Percentiles rank a stretch among this genome's conserved stretches.
Conservation (phyloP, 1,140 invertebrate species). For the Drosophila ananassae region DNA sequence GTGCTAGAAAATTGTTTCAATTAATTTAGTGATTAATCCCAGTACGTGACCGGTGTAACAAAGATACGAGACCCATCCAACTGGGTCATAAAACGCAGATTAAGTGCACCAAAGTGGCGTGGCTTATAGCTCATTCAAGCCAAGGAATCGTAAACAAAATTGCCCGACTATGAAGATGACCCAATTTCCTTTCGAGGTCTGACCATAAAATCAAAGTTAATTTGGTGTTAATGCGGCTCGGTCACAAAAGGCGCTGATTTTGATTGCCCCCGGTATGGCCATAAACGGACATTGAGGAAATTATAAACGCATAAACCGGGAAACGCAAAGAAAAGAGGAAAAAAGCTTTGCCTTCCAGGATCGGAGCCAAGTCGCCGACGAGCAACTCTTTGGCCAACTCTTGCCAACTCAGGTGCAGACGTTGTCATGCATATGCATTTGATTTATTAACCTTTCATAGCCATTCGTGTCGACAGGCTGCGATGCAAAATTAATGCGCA, state of each 20-base stretch:
- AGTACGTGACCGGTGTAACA: conserved; percentile 62
- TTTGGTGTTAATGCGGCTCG: conserved; percentile 70
- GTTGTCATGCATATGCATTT: conserved; percentile 75
- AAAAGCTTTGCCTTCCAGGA: conserved; percentile 52
- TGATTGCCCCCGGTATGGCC: conserved; percentile 59
- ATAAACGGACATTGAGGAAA: conserved; percentile 77
- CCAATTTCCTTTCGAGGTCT: conserved; percentile 60
- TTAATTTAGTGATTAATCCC: conserved; percentile 81
- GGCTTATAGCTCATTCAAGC: conserved; percentile 57
- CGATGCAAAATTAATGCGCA: conserved; percentile 76
- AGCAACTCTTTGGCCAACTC: neutral
- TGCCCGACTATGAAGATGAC: conserved; percentile 48
- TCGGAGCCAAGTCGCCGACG: conserved; percentile 10
- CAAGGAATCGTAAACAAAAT: conserved; percentile 37
- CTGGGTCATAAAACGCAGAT: conserved; percentile 68
- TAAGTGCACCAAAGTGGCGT: conserved; percentile 46
- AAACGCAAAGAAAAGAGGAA: conserved; percentile 5
- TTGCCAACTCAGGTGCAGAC: conserved; percentile 63
- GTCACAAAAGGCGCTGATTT: conserved; percentile 70
- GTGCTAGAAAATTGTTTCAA: conserved; percentile 78
- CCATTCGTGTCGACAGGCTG: conserved; percentile 76
- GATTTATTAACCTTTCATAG: conserved; percentile 81
- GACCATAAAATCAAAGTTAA: conserved; percentile 64
- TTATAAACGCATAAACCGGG: conserved; percentile 74
- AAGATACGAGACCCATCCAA: conserved; percentile 41